These are phyloP conservation scores for Sebastes wilsoni DNA, from an alignment of 2,797 vertebrate genomes.

Conservation along the genomic window DNA sequence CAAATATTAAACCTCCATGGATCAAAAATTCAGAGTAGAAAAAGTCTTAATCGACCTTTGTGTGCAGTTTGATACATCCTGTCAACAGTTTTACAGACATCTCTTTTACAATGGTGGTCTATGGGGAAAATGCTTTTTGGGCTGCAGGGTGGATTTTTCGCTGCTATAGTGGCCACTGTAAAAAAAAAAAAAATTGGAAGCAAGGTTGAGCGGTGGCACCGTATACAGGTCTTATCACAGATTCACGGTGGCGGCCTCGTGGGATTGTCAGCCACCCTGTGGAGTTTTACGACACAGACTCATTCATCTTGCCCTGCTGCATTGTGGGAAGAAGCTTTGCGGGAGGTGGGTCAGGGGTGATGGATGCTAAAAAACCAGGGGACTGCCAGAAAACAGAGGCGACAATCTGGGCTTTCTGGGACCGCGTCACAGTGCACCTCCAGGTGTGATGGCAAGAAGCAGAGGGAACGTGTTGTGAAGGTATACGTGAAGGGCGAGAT, in stretches of 20 bases:
- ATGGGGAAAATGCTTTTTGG: neutral
- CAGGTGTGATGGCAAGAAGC: constrained; percentile 56
- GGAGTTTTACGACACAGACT: constrained; percentile 48
- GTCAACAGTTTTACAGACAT: too few relatives aligned
- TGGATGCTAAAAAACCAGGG: constrained; percentile 70
- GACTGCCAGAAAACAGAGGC: constrained; percentile 72
- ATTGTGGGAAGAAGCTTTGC: constrained; percentile 63
- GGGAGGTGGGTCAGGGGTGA: constrained; percentile 66
- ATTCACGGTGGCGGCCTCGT: neutral
- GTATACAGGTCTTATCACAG: neutral
- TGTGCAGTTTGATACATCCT: too few relatives aligned
- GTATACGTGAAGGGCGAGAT: constrained; percentile 32
- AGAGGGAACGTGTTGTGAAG: constrained; percentile 38
- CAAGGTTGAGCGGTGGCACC: too few relatives aligned
- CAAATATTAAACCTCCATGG: too few relatives aligned
- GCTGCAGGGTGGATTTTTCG: neutral
- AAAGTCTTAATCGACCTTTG: too few relatives aligned
- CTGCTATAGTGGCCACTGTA: neutral
- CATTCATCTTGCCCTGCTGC: constrained; percentile 74
- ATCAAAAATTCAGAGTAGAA: too few relatives aligned
- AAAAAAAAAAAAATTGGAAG: neutral
- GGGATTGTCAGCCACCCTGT: constrained; percentile 49
- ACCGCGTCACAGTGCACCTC: constrained; percentile 52
- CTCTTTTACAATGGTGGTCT: too few relatives aligned
- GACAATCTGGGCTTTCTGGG: constrained; percentile 81